These are phyloP conservation scores for Labeo catla DNA, from an alignment of 2,113 vertebrate species.

Conservation along the genomic window DNA sequence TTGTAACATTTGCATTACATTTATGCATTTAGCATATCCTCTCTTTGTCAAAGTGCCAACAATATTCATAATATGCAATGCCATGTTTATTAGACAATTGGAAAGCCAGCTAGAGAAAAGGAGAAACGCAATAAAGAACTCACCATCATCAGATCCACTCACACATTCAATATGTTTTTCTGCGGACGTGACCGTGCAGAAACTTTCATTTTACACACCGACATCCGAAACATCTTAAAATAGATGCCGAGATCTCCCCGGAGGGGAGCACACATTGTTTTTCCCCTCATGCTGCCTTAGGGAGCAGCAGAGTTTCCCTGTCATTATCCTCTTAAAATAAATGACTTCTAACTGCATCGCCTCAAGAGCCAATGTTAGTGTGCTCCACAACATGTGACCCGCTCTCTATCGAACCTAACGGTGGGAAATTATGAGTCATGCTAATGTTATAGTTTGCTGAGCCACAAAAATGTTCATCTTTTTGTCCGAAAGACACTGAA, in stretches of 20 bases:
- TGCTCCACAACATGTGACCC: not conserved
- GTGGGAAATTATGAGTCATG: constrained; percentile 32
- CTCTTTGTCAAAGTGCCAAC: not conserved
- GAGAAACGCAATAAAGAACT: not conserved
- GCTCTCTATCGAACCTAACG: not conserved
- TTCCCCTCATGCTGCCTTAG: not conserved
- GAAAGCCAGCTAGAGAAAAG: not conserved
- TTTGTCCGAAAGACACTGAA: not conserved
- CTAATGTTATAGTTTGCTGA: not conserved
- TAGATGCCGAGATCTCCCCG: constrained; percentile 1
- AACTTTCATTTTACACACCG: constrained; percentile 8
- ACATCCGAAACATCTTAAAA: constrained; percentile 20
- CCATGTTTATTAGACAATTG: not conserved
- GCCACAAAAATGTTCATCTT: not conserved
- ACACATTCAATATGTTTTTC: not conserved
- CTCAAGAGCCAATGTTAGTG: not conserved
- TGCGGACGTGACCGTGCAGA: not conserved
- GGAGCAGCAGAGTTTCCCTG: constrained; percentile 1
- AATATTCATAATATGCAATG: not conserved
- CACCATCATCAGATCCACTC: not conserved
- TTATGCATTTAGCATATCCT: not conserved
- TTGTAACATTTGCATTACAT: not conserved
- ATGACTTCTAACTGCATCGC: constrained; percentile 19
- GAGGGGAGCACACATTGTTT: constrained; percentile 18
- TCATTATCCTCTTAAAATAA: constrained; percentile 25